Base-by-base conservation (phyloP, 2,113 vertebrate species). In the Alectura lathami region DNA sequence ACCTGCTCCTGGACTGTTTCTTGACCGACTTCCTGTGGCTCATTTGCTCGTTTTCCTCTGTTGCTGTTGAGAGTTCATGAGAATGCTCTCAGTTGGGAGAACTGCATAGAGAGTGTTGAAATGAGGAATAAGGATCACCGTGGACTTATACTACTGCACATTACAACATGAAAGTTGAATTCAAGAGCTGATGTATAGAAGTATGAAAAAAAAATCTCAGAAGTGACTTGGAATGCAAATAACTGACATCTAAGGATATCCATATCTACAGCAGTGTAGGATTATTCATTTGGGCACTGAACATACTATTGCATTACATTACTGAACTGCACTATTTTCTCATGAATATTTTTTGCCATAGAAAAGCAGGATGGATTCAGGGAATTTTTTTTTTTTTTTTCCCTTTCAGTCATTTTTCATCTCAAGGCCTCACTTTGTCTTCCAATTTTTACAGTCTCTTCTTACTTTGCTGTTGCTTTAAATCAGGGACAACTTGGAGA, bases 41-140 rank as follows among this genome's bases (percentile, higher is more conserved):
- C n/a, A 8, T 74, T 94, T 32, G 47, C 73, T 90, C 43, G 12
- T 96, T 94, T 97, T 89, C 80, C 30, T 21, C 13, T 72, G 22
- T 93, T 96, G 63, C 57, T 95, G 26, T 51, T 91, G 81, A 85
- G 90, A 96, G 67, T 82, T 90, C 38, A 57, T 83, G 87, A 96
- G 84, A 64, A 83, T 91, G 73, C 36, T 17, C 2, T 64, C 38
- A 68, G 57, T 3, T 53, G 42, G 11, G 42, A 5, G 2, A 76
- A 74, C 5, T 34, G 36, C 54, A 38, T 59, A 38, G 3, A 48
- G 17, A 50, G 2, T n/a, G 53, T 3, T 62, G 43, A 89, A 82
- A 73, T 45, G 47, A 76, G 21, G 32, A 89, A 60, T 80, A 91
- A 94, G 50, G 84, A 95, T 89, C 20, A 6, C n/a, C 45, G 64